Conservation (phyloP, 2,888 invertebrate species). For the Disparrhopalites patrizii region DNA sequence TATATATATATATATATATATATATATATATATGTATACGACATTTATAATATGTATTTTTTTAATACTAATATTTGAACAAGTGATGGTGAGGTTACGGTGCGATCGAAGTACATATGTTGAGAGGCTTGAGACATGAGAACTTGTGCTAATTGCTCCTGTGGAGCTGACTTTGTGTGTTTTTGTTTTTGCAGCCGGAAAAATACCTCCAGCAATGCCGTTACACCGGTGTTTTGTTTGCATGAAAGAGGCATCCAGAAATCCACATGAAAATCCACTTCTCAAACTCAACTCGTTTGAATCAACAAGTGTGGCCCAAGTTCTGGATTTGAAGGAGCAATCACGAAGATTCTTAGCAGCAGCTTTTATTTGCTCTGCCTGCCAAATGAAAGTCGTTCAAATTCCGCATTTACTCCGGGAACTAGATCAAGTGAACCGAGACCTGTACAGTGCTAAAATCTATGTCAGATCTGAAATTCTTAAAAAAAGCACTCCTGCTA, state of each 20-base stretch:
- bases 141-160: background rate
- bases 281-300: background rate
- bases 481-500: background rate
- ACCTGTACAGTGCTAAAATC: background rate
- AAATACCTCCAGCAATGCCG: background rate
- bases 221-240: background rate
- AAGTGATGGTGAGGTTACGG: too few relatives aligned
- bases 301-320: background rate
- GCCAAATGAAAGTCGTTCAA: background rate
- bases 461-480: background rate
- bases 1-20: too few relatives aligned
- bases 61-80: too few relatives aligned
- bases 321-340: background rate
- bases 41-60: too few relatives aligned
- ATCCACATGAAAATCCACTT: background rate
- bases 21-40: too few relatives aligned
- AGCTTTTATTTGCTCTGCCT: background rate
- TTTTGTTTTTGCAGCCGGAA: too few relatives aligned
- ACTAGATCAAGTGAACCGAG: background rate
- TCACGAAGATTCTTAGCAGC: background rate
- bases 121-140: background rate
- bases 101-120: too few relatives aligned
- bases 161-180: too few relatives aligned
- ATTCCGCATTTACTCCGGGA: background rate
- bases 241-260: background rate